A percentile compares a stretch with the other conserved stretches of the same genome.
Conservation (phyloP, 2,113 vertebrate species). For the Cochlearius cochlearius region DNA sequence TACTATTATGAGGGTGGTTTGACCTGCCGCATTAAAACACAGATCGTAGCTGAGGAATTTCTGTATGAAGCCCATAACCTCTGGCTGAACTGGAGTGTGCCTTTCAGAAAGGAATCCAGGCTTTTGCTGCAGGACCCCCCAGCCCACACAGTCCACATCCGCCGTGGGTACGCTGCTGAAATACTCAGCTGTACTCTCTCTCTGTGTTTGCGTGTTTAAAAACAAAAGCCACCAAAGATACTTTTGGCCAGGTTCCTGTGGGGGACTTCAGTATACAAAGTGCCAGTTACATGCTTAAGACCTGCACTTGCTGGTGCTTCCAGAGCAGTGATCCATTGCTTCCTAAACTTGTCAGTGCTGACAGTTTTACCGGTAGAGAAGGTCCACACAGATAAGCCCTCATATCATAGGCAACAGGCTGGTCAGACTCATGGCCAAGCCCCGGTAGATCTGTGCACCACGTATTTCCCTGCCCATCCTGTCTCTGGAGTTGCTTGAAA, state of each 20-base stretch:
- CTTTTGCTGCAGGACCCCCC: slow-evolving; percentile 29
- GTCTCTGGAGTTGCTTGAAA: neutral
- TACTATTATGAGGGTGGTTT: slow-evolving; percentile 58
- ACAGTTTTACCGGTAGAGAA: neutral
- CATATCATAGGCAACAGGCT: neutral
- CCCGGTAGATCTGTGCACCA: no score
- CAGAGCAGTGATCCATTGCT: neutral
- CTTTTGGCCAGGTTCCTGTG: neutral
- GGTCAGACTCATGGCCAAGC: neutral
- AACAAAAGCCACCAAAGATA: slow-evolving; percentile 18
- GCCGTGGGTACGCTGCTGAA: neutral
- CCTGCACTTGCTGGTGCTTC: neutral
- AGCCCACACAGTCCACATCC: slow-evolving; percentile 35
- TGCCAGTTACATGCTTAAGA: neutral
- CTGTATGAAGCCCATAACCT: slow-evolving; percentile 55
- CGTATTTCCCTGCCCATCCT: neutral
- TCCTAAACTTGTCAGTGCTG: neutral
- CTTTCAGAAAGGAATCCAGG: slow-evolving; percentile 57
- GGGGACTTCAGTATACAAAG: neutral
- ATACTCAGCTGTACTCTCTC: neutral
- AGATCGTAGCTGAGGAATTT: slow-evolving; percentile 53
- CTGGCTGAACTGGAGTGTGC: slow-evolving; percentile 60
- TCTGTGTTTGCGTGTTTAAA: neutral
- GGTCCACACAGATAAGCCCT: neutral
- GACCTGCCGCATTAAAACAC: slow-evolving; percentile 39